These are phyloP conservation scores for Galbula dea DNA, from an alignment of 2,113 vertebrate genomes.

Conservation along the genomic window DNA sequence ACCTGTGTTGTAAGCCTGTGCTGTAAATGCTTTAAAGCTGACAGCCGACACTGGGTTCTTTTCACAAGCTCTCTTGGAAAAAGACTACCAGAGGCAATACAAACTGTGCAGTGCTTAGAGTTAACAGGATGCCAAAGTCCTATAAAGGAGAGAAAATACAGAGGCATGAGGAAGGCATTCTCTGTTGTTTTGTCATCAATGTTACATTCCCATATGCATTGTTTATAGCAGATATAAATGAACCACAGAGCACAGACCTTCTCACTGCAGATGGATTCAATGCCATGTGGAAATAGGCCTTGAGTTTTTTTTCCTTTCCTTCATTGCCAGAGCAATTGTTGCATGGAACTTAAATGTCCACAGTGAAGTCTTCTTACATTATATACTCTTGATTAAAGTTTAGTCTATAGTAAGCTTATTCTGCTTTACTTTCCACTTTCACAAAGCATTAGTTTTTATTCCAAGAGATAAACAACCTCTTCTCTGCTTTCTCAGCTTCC, in stretches of 20 bases:
- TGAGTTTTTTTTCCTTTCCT: background rate
- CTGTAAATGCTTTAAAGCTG: slow-evolving; percentile 75
- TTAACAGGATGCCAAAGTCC: background rate
- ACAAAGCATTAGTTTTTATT: background rate
- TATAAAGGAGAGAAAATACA: background rate
- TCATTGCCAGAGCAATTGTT: background rate
- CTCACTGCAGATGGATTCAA: background rate
- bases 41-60: slow-evolving; percentile 44
- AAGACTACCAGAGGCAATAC: background rate
- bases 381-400: background rate
- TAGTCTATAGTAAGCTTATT: background rate
- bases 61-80: slow-evolving; percentile 4
- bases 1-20: slow-evolving; percentile 80
- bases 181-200: background rate
- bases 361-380: background rate
- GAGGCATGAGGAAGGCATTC: background rate
- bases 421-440: background rate
- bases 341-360: background rate
- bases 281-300: background rate
- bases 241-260: background rate
- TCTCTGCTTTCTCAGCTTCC: background rate
- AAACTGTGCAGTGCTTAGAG: background rate
- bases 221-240: background rate
- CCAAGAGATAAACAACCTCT: background rate
- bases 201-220: background rate